Evolutionary conservation across 1,140 invertebrate species (phyloP), one percentile per base, ranked within the genome.

Genomic region (Sesamia nonagrioides): DNA sequence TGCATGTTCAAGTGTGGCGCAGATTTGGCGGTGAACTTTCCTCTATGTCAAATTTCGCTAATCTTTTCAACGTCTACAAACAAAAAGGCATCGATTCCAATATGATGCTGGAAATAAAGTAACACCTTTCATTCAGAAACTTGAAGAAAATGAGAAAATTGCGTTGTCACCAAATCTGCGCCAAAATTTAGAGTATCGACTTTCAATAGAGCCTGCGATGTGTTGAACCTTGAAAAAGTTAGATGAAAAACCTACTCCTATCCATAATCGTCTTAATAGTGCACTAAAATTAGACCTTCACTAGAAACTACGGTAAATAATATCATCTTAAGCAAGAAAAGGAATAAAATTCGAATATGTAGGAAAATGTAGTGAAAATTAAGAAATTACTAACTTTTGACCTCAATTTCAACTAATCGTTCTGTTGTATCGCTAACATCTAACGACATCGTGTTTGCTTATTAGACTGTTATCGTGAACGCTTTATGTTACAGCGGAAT

Each of bases 1-100:
- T 92, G 91, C 75, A 72, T 68, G 27, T 63, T 52, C 42, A 61
- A 54, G 45, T 77, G 63, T 81, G 74, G 58, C 75, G 69, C 79
- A 77, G 48, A 81, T 81, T 73, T 80, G 74, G 69, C 69, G 40
- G 1, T 72, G 35, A 66, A 66, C 6, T 66, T 18, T 18, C 61
- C 17, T 13, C 8, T 42, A 40, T 42, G 37, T 17, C 61, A 21
- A 42, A 42, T 8, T 40, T 6, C 17, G 13, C 27, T 56, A 2
- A 21, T 72, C 2, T 18, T 40, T 72, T 4, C 61, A 17, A 9
- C 3, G 1, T 40, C 1, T 42, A 15, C 17, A 56, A 0, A 9
- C 17, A 56, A 72, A n/a, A 72, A 56, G 9, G 13, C 35, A 7
- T 72, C 33, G 11, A 56, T 56, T 66, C n/a, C 11, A 17, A 56